Percentiles rank a stretch among this genome's conserved stretches.
phyloP scores from a whole-genome alignment of 2,113 vertebrate genomes.

The Burhinus bistriatus region DNA sequence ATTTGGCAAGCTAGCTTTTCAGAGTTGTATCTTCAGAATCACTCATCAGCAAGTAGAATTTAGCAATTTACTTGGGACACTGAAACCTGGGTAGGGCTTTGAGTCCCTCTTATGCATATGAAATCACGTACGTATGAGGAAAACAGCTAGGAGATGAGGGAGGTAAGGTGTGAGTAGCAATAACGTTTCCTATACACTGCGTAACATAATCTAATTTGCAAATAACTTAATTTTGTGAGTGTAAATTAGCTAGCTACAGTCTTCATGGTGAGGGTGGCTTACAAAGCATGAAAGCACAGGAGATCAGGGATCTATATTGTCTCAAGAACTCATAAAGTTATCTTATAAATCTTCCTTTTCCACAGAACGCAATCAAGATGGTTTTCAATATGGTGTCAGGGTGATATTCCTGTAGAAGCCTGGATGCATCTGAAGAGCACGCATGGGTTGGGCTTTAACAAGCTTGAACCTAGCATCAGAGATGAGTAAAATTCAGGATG shows the following conservation, averaged over 20 bases:
- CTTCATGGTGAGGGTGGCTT: not conserved
- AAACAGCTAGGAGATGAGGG: not conserved
- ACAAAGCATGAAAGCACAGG: not conserved
- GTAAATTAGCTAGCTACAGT: not conserved
- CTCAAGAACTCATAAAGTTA: not conserved
- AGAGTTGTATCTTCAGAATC: not conserved
- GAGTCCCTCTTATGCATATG: not conserved
- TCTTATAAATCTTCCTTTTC: not conserved
- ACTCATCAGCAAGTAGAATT: not conserved
- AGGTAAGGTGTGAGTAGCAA: not conserved
- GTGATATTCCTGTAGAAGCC: not conserved
- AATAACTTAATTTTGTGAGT: not conserved
- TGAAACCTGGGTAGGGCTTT: not conserved
- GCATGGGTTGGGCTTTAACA: not conserved
- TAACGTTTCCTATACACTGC: not conserved
- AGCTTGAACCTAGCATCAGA: not conserved
- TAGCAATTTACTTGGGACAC: not conserved
- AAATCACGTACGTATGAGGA: not conserved
- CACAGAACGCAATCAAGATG: not conserved
- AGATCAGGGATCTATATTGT: rapidly evolving
- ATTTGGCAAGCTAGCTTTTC: not conserved
- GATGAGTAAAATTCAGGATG: not conserved
- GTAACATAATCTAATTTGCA: not conserved
- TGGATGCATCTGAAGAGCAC: not conserved
- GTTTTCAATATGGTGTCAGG: not conserved